Evolutionary conservation across 1,140 invertebrate genomes (phyloP), one percentile per base, ranked within the genome.

Genomic region (Cydia splendana): DNA sequence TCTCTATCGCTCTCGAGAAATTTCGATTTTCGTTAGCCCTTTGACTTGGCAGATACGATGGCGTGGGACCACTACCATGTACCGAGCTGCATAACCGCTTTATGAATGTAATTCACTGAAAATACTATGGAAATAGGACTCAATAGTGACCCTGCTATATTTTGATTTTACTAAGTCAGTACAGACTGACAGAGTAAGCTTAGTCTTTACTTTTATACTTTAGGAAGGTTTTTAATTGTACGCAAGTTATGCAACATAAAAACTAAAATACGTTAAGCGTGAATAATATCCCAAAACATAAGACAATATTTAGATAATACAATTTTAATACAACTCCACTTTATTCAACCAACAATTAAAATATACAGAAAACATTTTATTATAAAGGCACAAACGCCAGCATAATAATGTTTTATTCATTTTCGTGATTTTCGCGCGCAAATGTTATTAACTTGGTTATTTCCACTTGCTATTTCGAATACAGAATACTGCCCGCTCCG

Each of bases 181-280:
- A 15, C 42, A 45, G 12, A 45, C 30, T 4, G 1, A 30, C 30
- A 30, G 30, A 7, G 38, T 42, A 42, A 42, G 38, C 9, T 13
- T 48, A 48, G 12, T 10, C 45, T 45, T 45, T 30, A 30, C 2
- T 24, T 24, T 24, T 3, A 4, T 5, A 34, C 34, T 4, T 48
- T 15, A 13, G 45, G 51, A 28, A 75, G n/a, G 4, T 30, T 65
- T 65, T 65, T 65, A 67, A 1, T n/a, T 67, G 65, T 67, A 67
- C 65, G 30, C 30, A 67, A n/a, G 28, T 74, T 38, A 42, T 18
- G 53, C 77, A 67, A 75, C 67, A 73, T 62, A 75, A 75, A 73
- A 45, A 67, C 18, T 48, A 76, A 65, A 45, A 38, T 13, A 45
- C 20, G 20, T 62, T 24, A 24, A 62, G 45, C 69, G 28, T 67